Evolutionary conservation across 2,888 invertebrate species (phyloP), one percentile per base, ranked within the genome.

Genomic region (Isoperla grammatica): DNA sequence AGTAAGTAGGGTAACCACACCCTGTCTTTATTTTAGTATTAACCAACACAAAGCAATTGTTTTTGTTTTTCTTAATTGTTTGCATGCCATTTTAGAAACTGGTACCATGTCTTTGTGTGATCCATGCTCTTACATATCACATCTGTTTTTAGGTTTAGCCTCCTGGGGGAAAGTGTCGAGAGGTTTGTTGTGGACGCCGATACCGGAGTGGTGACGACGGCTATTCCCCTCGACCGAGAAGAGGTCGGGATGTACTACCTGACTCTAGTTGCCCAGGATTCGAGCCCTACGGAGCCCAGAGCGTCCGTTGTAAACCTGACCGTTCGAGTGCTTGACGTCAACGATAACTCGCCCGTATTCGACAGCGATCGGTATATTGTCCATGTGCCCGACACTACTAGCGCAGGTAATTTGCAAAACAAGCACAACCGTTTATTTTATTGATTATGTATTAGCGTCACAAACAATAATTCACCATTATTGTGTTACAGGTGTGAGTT

Each of bases 231-330:
- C 58, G 94, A 94, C 71, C 82, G 93, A 59, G 94, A 94, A 76
- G 85, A 87, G 67, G 84, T 82, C 63, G 79, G 85, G 56, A 75
- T 82, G 1, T 95, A 94, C 71, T 85, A 86, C 71, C 77, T 95
- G 64, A 89, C 89, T 1, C 77, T 95, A 15, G 88, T 91, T 79
- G 95, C 94, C 1, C 88, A 89, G 73, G 95, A 95, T 73, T 90
- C 88, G 62, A 92, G 92, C 22, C 84, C 89, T 1, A 92, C 91
- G 0, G 90, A 90, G 67, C 90, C 90, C 1, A 79, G 86, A 66
- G 90, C 90, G 1, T 85, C 90, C 1, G 88, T 89, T 11, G 88
- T 92, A 2, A 90, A 91, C 72, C 76, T 94, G 48, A 91, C 90
- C 2, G 86, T 95, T 56, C 75, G 78, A 12, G 83, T 95, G 3